Evolutionary conservation across 2,888 invertebrate species (phyloP), one percentile per base, ranked within the genome.

Genomic region (Lissonota sp.): DNA sequence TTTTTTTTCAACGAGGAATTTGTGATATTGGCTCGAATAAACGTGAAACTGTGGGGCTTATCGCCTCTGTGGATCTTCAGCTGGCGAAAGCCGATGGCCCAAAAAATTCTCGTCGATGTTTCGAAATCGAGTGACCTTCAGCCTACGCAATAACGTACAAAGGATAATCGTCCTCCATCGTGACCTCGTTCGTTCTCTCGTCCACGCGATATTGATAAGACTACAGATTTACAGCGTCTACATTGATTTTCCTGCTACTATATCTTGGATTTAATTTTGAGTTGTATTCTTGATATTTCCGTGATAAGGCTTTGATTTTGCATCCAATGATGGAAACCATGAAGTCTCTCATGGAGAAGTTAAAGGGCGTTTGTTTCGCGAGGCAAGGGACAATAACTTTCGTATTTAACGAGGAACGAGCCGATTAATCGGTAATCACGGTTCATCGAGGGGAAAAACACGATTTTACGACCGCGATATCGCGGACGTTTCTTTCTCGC

Each of bases 131-230:
- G 57, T 14, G 63, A 69, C 73, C 69, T 79, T 74, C 58, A 12
- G 26, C 16, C 60, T 12, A 37, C 40, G 44, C n/a, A 46, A 4
- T 49, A 46, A 73, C 62, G 67, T 63, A 46, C 51, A 79, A 53
- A 55, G 71, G 40, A 40, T 42, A 53, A 78, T 72, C 14, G 72
- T 53, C 66, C 60, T 72, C 39, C 26, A 55, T 46, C 55, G 46
- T 55, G 67, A 58, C 63, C 79, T 74, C 79, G 63, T 51, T 73
- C 64, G 49, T 66, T 51, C 60, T 78, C 72, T 60, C 40, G 72
- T 44, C 62, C 62, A 46, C 63, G 46, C 44, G 44, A 79, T 69
- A 64, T 69, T 67, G 79, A 74, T 64, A 74, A 79, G 63, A 39
- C 49, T 57, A 57, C 69, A 1, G 26, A 26, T 26, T 26, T 26